These are phyloP conservation scores for Ferdinandea cuprea DNA, from an alignment of 2,888 invertebrate species.

Conservation along the genomic window DNA sequence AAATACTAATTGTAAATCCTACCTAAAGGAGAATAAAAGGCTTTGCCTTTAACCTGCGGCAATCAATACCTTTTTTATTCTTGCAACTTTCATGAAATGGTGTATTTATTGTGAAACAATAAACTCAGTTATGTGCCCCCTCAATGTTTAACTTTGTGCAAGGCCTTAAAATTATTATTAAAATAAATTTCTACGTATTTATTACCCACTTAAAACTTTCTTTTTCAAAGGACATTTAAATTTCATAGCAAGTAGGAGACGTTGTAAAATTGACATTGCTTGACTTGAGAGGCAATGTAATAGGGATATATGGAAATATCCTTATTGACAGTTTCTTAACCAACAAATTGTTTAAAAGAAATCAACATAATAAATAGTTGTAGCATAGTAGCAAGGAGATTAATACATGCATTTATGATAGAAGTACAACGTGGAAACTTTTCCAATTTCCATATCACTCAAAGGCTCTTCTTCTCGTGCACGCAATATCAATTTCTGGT, in stretches of 20 bases:
- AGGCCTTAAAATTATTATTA: conserved; percentile 20
- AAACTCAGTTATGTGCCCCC: conserved; percentile 18
- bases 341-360: background rate
- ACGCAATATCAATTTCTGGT: conserved; percentile 8
- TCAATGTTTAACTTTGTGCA: conserved; percentile 23
- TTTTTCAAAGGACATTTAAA: conserved; percentile 12
- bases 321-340: background rate
- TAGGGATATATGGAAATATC: conserved; percentile 4
- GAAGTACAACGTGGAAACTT: conserved; percentile 23
- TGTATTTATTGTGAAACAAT: conserved; percentile 23
- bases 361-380: background rate
- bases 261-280: conserved; percentile 30
- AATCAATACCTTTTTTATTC: background rate
- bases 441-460: conserved; percentile 49
- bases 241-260: background rate
- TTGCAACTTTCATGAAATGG: background rate
- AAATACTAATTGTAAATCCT: background rate
- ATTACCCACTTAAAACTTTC: conserved; percentile 39
- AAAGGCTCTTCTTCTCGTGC: background rate
- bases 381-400: background rate
- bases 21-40: background rate
- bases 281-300: too few relatives aligned
- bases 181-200: conserved; percentile 27
- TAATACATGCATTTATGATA: background rate
- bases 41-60: background rate